These are phyloP conservation scores for Chionomys nivalis DNA, from an alignment of 2,113 vertebrate genomes.

Conservation along the genomic window DNA sequence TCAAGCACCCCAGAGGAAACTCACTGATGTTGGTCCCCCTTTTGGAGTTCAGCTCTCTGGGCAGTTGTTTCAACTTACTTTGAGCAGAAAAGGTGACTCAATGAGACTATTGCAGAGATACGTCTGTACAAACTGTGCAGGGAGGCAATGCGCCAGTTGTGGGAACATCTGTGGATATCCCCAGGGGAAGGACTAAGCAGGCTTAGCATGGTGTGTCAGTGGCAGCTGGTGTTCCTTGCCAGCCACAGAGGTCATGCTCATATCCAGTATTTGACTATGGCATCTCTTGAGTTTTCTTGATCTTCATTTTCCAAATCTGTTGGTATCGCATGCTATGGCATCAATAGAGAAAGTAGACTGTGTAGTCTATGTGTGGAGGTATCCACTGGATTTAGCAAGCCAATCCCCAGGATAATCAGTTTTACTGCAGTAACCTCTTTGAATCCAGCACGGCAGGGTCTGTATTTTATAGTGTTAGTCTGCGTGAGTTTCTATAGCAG, in stretches of 20 bases:
- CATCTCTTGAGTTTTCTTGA: neutral
- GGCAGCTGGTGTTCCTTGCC: slow-evolving; percentile 9
- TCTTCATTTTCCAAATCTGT: neutral
- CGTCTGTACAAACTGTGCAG: neutral
- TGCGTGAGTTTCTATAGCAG: neutral
- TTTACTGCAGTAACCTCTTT: neutral
- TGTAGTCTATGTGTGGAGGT: neutral
- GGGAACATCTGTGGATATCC: slow-evolving; percentile 37
- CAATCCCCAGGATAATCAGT: neutral
- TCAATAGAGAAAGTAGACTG: neutral
- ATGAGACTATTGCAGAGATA: neutral
- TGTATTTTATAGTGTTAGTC: neutral
- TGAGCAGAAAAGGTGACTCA: slow-evolving; percentile 11
- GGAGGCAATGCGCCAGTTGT: neutral
- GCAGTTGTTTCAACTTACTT: neutral
- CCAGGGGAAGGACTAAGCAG: neutral
- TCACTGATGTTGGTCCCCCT: neutral
- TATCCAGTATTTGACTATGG: neutral
- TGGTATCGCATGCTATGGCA: neutral
- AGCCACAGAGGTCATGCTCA: neutral
- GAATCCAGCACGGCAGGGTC: neutral
- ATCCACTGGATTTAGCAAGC: neutral
- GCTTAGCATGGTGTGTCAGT: neutral
- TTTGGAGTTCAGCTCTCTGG: slow-evolving; percentile 1
- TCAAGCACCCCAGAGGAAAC: neutral